Base-by-base conservation (phyloP, 2,797 vertebrate species). In the Carapus acus region DNA sequence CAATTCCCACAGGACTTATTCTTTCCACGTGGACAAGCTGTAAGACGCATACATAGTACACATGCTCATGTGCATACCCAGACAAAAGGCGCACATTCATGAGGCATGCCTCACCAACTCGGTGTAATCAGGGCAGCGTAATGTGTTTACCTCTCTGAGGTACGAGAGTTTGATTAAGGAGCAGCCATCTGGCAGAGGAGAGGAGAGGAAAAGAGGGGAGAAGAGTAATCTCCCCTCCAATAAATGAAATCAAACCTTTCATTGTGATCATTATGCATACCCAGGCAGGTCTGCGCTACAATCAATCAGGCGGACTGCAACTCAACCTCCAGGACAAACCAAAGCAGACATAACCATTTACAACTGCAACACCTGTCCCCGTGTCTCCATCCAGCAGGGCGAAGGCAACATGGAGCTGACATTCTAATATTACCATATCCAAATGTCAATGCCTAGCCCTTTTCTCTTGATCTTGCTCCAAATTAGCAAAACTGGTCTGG, bases 131-230 rank as follows among this genome's bases (percentile, higher is more conserved):
- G 64, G 69, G 66, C 74, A 62, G 67, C 55, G 64, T 82, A 81
- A 88, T 84, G 80, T 84, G 77, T 86, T 84, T 82, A 83, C 77
- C 74, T 77, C 78, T 79, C 79, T 77, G 65, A 78, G 74, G 74
- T 76, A 75, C 21, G 51, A 61, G 66, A 71, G 59, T 76, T 78
- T 82, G 83, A 87, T 85, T 83, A 83, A 73, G 69, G 72, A 82
- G 77, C 71, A 84, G 71, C 64, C 76, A 79, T 74, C 74, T 74
- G 67, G 67, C 58, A 58, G 64, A 62, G 59, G 40, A 59, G 54
- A 60, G 54, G 52, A 62, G 58, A 56, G 38, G 45, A 38, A 53
- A 41, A 18, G 46, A 46, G 47, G 58, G 38, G 49, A 65, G 17
- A 43, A 7, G n/a, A 46, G 31, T 29, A 43, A 57, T 46, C 41